Evolutionary conservation across 2,113 vertebrate genomes (phyloP).

Genomic region (Malurus alboscapulatus): DNA sequence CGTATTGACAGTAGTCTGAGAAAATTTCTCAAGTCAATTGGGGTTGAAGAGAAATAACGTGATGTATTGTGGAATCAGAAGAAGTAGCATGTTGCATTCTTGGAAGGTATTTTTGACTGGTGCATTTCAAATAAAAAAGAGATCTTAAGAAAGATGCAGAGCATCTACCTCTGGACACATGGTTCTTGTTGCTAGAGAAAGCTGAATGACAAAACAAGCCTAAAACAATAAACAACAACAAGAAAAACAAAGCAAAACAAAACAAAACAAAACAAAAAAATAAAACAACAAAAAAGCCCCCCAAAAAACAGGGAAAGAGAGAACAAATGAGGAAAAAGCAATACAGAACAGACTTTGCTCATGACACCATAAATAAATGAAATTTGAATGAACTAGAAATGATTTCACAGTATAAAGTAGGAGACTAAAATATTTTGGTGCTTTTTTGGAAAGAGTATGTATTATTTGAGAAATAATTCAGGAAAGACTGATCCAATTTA

Average conservation of each 20-base stretch:
- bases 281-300: too few relatives aligned
- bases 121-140: background rate
- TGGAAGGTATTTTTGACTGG: background rate
- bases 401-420: accelerated
- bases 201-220: background rate
- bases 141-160: background rate
- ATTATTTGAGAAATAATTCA: background rate
- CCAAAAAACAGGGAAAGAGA: background rate
- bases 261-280: too few relatives aligned
- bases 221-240: background rate
- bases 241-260: too few relatives aligned
- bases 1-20: background rate
- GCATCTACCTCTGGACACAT: background rate
- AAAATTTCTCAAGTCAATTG: background rate
- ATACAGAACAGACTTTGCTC: background rate
- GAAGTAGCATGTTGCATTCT: background rate
- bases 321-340: background rate
- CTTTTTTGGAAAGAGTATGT: background rate
- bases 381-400: background rate
- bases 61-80: background rate
- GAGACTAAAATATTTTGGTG: background rate
- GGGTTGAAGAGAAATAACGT: background rate
- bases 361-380: background rate
- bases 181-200: background rate
- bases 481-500: background rate